Base-by-base conservation (phyloP, 2,888 invertebrate genomes). In the Vandiemenella viatica region DNA sequence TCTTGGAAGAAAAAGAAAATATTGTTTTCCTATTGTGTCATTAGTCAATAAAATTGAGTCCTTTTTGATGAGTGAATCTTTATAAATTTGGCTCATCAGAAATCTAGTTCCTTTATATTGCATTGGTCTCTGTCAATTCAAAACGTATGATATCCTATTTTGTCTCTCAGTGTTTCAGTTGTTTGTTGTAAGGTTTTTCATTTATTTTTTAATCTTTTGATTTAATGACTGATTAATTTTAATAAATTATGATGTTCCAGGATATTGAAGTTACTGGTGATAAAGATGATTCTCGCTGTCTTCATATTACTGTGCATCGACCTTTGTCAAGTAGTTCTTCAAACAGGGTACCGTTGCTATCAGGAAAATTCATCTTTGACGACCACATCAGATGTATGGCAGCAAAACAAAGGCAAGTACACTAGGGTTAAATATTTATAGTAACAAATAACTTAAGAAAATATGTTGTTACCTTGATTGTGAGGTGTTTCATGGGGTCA, bases 351-450 rank as follows among this genome's bases (percentile, higher is more conserved):
- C 85, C 90, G 1, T 66, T 91, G n/a, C 68, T 93, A 7, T 79
- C 86, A 4, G 89, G 92, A 8, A 91, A 87, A 67, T 96, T 98
- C 67, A 79, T 96, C 52, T 98, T 98, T 65, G 97, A 98, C 63
- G 98, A 98, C 70, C 96, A 97, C 64, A 98, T 98, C 57, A 76
- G 97, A 22, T 97, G 96, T 63, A 95, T 97, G 95, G 96, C 97
- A 16, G 97, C 97, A 19, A 97, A 96, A 62, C 97, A 97, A 66
- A 88, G 85, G 86, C 84, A 63, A 53, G 13, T 40, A 16, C 10
- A 23, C 10, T 23, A 10, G 26, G 7, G 26, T 23, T 23, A 6
- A 8, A 8, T 6, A 23, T 8, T 8, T 8, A 8, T 23, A 10
- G 26, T 23, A 23, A 23, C 10, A 18, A 17, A 7, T 17, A 43